Base-by-base conservation (phyloP, 2,113 vertebrate genomes). In the Seriola dumerili region DNA sequence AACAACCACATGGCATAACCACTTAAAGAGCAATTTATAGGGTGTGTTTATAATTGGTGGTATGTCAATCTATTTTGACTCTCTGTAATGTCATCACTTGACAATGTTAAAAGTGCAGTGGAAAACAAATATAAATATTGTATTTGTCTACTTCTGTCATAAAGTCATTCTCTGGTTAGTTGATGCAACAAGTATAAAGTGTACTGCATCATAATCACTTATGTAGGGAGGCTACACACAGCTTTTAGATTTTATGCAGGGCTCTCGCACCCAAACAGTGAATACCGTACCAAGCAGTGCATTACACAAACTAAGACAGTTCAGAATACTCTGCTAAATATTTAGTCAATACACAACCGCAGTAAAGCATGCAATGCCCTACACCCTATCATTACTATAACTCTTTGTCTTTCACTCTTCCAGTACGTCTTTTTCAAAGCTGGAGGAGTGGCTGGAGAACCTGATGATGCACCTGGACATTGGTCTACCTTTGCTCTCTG, bases 401-500 rank as follows among this genome's bases (percentile, higher is more conserved):
- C 12, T 16, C 3, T 78, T 73, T 71, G 8, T 69, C 25, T 86
- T 44, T 71, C 10, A 59, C 32, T 78, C 19, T 76, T 57, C 82
- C 76, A 61, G 90, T 0, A 75, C 94, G 94, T 96, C 91, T 65
- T 99, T 99, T 79, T 68, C 92, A 63, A 97, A 96, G 92, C 92
- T 99, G 91, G 96, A 98, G 63, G 96, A 97, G 88, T 99, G 97
- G 97, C 94, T 99, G 85, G 96, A 96, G 54, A 96, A 96, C 55
- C 94, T 99, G 38, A 91, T 92, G 83, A 97, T 98, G 97, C 96
- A 98, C 91, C 81, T 99, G 92, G 96, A 97, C 32, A 96, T 98
- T 66, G 92, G 94, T 62, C 92, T 98, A 40, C 97, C 96, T 0
- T 89, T 99, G 65, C 96, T 96, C 76, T 95, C 97, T 0, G 97